Percentiles rank a stretch among this genome's conserved stretches.
phyloP scores from a whole-genome alignment of 2,113 vertebrate species.

The Alces alces region DNA sequence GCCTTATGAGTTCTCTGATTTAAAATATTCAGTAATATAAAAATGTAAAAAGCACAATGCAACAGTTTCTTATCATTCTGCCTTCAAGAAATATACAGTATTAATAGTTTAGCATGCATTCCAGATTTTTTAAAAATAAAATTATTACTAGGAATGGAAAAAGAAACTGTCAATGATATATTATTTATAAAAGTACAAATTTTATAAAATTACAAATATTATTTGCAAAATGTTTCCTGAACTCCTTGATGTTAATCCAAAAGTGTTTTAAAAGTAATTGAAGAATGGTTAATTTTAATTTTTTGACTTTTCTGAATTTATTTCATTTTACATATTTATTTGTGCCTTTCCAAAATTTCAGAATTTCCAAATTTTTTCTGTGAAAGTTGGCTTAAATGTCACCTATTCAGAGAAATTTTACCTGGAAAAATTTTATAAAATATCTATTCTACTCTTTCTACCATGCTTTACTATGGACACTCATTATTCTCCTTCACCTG shows the following conservation, averaged over 20 bases:
- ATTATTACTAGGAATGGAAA: not conserved
- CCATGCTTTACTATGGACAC: not conserved
- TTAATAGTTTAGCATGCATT: not conserved
- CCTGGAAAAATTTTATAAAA: not conserved
- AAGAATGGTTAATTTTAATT: not conserved
- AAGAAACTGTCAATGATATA: not conserved
- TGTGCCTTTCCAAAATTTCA: not conserved
- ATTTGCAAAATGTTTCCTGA: not conserved
- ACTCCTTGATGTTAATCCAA: not conserved
- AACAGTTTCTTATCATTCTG: not conserved
- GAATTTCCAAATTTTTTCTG: not conserved
- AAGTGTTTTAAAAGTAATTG: not conserved
- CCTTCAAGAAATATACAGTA: not conserved
- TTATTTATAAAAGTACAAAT: not conserved
- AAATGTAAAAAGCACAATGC: not conserved
- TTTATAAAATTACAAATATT: not conserved
- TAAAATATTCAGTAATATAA: conserved; percentile 26
- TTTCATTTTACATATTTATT: not conserved
- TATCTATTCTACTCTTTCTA: not conserved
- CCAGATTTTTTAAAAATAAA: not conserved
- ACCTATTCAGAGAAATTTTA: not conserved
- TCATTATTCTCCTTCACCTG: not conserved
- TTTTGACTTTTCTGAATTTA: not conserved
- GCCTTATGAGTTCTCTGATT: not conserved
- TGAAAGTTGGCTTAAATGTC: not conserved